Conservation (phyloP, 2,888 invertebrate species). For the Leptogaster cylindrica region DNA sequence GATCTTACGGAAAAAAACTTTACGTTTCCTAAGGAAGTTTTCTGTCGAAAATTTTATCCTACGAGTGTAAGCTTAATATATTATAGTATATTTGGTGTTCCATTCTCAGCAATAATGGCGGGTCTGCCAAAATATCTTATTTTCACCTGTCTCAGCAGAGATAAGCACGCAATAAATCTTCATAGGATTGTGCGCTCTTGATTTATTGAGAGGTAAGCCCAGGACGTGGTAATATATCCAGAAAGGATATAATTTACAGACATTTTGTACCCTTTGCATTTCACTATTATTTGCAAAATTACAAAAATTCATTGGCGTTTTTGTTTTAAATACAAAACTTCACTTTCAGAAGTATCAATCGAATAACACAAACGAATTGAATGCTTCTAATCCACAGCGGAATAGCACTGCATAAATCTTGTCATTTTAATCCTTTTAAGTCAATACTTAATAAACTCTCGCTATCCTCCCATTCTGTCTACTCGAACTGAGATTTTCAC, state of each 20-base stretch:
- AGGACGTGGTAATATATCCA: conserved; percentile 2
- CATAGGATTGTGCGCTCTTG: conserved; percentile 39
- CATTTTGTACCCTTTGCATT: no score
- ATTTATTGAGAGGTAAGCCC: conserved; percentile 40
- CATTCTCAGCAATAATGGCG: neutral
- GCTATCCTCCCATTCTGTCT: conserved; percentile 15
- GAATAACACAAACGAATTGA: no score
- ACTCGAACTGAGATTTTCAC: conserved; percentile 17
- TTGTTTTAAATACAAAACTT: no score
- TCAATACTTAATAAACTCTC: conserved; percentile 38
- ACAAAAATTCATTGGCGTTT: neutral
- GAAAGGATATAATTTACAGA: neutral
- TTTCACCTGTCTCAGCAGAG: conserved; percentile 38
- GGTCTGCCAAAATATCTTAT: conserved; percentile 24
- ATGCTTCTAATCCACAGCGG: conserved; percentile 11
- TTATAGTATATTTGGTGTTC: no score
- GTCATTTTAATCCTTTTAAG: conserved; percentile 36
- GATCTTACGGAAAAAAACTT: no score
- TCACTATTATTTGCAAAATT: neutral
- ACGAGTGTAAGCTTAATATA: no score
- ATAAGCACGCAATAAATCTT: conserved; percentile 41
- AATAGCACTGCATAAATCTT: conserved; percentile 23
- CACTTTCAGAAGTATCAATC: no score
- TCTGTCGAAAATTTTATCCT: no score
- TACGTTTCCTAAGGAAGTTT: no score